Evolutionary conservation across 2,113 vertebrate species (phyloP), one percentile per base, ranked within the genome.

Genomic region (Catharus bicknelli): DNA sequence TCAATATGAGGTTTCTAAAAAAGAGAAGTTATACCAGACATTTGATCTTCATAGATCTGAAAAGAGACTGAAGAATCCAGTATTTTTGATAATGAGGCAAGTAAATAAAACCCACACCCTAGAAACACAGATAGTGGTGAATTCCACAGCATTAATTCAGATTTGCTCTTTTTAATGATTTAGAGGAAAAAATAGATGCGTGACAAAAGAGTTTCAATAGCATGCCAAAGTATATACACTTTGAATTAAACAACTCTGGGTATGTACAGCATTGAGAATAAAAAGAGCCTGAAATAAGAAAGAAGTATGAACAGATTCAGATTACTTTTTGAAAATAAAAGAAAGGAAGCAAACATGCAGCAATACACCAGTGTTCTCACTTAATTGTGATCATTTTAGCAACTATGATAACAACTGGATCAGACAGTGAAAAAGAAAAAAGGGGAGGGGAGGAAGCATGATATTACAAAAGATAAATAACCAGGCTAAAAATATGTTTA

Each of bases 391-490:
- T 83, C 13, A 45, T 55, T 86, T 70, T 48, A 57, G 18, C 23
- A 68, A 34, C 58, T 48, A 15, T 26, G 77, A 25, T 25, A 80
- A 67, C 25, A 94, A 62, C 12, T 66, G 66, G 27, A 79, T 58
- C 34, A 82, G 43, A 72, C 30, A 73, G 23, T 34, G 16, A 68
- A 27, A 81, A 73, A 53, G 13, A 75, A 78, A 82, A 92, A 47
- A 21, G 3, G 1, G 1, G 2, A 1, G 17, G 3, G 1, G 17
- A 16, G 7, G 7, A 7, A 55, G 23, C 43, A 74, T 1, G 1
- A 40, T 34, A 75, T 12, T 72, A 72, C 29, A 54, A 32, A 40
- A 75, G 20, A 36, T 40, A 88, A 82, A 82, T 43, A 61, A 69
- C 19, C 16, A 69, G 40, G 62, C 30, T 13, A 6, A 83, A 95